Conservation (phyloP, 2,113 vertebrate genomes). For the Otus sunia region DNA sequence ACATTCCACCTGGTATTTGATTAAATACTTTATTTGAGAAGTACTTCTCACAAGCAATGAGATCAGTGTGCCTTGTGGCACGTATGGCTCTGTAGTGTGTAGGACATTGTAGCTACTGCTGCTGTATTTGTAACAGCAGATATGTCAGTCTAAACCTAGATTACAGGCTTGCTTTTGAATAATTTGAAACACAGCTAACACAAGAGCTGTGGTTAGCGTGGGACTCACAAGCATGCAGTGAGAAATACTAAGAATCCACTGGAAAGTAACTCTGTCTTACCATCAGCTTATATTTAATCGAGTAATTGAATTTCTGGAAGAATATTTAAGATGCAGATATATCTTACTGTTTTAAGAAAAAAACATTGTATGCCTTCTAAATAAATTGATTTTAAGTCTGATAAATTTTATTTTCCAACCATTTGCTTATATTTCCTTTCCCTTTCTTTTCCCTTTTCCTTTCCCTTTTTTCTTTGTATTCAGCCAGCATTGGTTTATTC, state of each 20-base stretch:
- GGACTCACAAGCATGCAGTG: neutral
- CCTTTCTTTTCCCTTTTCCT: neutral
- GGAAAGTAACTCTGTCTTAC: neutral
- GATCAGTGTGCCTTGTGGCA: neutral
- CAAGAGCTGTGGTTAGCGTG: neutral
- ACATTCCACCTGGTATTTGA: slow-evolving; percentile 39
- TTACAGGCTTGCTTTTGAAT: neutral
- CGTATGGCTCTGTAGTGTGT: neutral
- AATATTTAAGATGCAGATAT: neutral
- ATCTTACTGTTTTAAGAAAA: neutral
- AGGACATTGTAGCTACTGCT: neutral
- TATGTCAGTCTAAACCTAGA: neutral
- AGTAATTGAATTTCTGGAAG: neutral
- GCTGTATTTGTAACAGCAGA: neutral
- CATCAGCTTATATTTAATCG: neutral
- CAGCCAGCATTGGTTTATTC: neutral
- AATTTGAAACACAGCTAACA: neutral
- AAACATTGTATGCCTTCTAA: neutral
- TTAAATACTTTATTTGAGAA: slow-evolving; percentile 51
- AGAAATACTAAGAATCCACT: neutral
- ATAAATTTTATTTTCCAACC: neutral
- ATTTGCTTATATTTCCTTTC: neutral
- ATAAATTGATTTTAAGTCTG: neutral
- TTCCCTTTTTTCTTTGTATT: neutral
- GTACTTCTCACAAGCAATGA: neutral